Base-by-base conservation (phyloP, 2,113 vertebrate genomes). In the Gobio gobio region DNA sequence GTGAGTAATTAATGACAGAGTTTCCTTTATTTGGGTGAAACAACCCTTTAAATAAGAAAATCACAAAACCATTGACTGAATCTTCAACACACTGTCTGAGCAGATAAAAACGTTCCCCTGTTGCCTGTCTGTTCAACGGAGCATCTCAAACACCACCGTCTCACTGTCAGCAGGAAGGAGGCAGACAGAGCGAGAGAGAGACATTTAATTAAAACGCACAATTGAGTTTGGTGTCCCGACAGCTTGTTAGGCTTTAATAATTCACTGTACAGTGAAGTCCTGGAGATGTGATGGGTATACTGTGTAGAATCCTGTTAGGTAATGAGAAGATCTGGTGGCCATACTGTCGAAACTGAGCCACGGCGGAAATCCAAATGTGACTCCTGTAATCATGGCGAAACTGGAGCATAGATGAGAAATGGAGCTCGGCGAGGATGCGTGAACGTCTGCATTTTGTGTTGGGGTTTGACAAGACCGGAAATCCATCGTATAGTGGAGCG, bases 221-320 rank as follows among this genome's bases (percentile, higher is more conserved):
- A 84, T 85, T 89, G 89, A 87, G 90, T 89, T 90, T 85, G 85
- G 89, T 64, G 49, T 92, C 90, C 87, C 87, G 72, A 86, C 88
- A 91, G 88, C 91, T 92, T 94, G 93, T 94, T 93, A 90, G 68
- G 78, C 77, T 88, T 93, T 80, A 94, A 93, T 93, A 82, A 94
- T 94, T 94, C 83, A 93, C 88, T 26, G 74, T 92, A 84, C 22
- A 24, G 78, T 74, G 85, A 89, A 85, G 87, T 86, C 80, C 77
- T 84, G 66, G 82, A 56, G 78, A 54, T 66, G 58, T 77, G 83
- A 66, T 16, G 79, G 74, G 47, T 9, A 49, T 75, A 74, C 40
- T 43, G 78, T 83, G 40, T 56, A 66, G 77, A 47, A 47, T 18
- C 70, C 74, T 86, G 85, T 86, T 76, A 89, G 82, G 73, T 89